Conservation (phyloP, 2,888 invertebrate genomes). For the Tridacna gigas region DNA sequence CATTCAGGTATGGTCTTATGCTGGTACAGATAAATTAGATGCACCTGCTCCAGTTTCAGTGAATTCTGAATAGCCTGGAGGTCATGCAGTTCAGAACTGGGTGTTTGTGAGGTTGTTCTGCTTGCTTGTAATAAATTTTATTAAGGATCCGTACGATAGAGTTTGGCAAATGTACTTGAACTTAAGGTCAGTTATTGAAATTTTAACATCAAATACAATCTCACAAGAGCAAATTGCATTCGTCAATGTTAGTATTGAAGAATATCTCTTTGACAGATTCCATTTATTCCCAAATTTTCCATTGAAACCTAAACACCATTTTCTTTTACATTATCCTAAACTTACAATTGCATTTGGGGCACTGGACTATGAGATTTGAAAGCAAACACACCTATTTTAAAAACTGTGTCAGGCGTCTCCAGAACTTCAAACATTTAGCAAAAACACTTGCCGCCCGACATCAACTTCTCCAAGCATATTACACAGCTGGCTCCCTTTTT, state of each 20-base stretch:
- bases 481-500: constrained; percentile 39
- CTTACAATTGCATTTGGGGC: neutral
- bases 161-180: constrained; percentile 20
- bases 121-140: neutral
- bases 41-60: constrained; percentile 2
- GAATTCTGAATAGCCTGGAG: neutral
- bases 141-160: constrained; percentile 1
- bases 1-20: neutral
- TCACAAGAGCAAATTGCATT: neutral
- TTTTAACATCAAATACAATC: neutral
- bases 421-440: constrained; percentile 47
- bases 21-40: neutral
- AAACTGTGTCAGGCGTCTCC: constrained; percentile 41
- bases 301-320: constrained; percentile 1
- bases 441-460: constrained; percentile 55
- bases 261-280: constrained; percentile 9
- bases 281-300: neutral
- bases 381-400: constrained; percentile 46
- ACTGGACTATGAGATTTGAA: constrained; percentile 45
- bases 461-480: constrained; percentile 51
- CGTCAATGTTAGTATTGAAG: constrained; percentile 6
- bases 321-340: constrained; percentile 14
- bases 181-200: constrained; percentile 1
- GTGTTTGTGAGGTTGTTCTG: neutral
- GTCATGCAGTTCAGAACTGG: neutral